Conservation (phyloP, 2,888 invertebrate species). For the Patella depressa region DNA sequence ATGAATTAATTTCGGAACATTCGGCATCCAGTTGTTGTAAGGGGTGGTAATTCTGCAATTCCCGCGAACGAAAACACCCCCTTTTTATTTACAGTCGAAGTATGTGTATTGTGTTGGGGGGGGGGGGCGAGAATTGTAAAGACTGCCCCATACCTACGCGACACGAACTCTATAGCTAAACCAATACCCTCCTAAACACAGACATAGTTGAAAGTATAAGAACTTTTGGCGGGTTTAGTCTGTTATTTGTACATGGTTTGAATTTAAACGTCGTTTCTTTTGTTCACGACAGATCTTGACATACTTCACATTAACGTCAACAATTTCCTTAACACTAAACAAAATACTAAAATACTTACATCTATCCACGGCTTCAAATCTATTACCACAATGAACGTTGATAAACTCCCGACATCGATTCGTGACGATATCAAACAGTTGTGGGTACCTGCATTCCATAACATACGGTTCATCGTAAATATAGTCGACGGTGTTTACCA, state of each 20-base stretch:
- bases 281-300: background rate
- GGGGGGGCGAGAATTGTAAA: too few species aligned
- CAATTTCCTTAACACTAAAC: background rate
- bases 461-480: conserved; percentile 29
- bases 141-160: too few species aligned
- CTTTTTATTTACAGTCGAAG: too few species aligned
- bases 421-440: conserved; percentile 40
- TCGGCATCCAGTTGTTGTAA: too few species aligned
- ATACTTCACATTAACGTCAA: background rate
- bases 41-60: too few species aligned
- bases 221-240: background rate
- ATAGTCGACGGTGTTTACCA: conserved; percentile 16
- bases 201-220: background rate
- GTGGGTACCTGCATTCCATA: conserved; percentile 46
- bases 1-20: too few species aligned
- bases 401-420: conserved; percentile 42
- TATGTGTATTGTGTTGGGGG: too few species aligned
- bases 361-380: conserved; percentile 47
- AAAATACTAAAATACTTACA: conserved; percentile 37
- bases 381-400: conserved; percentile 37
- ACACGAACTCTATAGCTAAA: too few species aligned
- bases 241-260: background rate
- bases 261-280: background rate
- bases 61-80: too few species aligned
- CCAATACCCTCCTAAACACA: too few species aligned